These are phyloP conservation scores for Drosophila truncata DNA, from an alignment of 1,140 invertebrate genomes.

Conservation along the genomic window DNA sequence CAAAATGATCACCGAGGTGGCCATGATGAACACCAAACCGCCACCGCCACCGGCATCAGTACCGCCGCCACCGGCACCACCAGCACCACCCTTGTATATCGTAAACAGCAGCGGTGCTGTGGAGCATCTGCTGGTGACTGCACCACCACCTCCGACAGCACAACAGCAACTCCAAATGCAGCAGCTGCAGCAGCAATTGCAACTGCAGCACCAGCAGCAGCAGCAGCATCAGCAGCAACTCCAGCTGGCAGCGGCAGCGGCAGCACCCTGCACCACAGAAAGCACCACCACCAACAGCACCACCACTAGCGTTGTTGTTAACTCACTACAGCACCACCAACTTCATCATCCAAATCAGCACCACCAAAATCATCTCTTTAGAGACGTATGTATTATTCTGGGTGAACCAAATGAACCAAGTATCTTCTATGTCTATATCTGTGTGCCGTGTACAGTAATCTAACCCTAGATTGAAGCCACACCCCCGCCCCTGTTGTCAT, in stretches of 20 bases:
- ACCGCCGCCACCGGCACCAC: constrained; percentile 14
- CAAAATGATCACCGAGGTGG: constrained; percentile 91
- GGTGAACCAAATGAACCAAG: constrained; percentile 48
- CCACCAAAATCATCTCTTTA: constrained; percentile 85
- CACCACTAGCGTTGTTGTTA: constrained; percentile 79
- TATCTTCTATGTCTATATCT: constrained; percentile 28
- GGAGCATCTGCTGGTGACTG: constrained; percentile 40
- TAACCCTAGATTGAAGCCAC: constrained; percentile 14
- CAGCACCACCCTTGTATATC: constrained; percentile 51
- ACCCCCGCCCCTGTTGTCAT: constrained; percentile 1
- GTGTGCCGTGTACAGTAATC: constrained; percentile 29
- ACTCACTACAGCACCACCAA: constrained; percentile 85
- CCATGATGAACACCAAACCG: constrained; percentile 53
- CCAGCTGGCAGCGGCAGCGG: constrained; percentile 33
- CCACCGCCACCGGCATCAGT: constrained; percentile 21
- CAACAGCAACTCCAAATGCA: constrained; percentile 58
- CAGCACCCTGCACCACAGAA: constrained; percentile 54
- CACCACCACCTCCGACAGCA: constrained; percentile 36
- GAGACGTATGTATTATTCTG: constrained; percentile 85
- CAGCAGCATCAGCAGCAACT: constrained; percentile 48
- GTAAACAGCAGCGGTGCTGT: constrained; percentile 62
- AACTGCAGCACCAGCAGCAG: constrained; percentile 41
- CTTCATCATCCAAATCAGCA: constrained; percentile 85
- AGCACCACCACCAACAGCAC: constrained; percentile 84
- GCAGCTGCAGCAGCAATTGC: constrained; percentile 51